These are phyloP conservation scores for Coecobrya sp. DNA, from an alignment of 2,888 invertebrate species.

Conservation along the genomic window DNA sequence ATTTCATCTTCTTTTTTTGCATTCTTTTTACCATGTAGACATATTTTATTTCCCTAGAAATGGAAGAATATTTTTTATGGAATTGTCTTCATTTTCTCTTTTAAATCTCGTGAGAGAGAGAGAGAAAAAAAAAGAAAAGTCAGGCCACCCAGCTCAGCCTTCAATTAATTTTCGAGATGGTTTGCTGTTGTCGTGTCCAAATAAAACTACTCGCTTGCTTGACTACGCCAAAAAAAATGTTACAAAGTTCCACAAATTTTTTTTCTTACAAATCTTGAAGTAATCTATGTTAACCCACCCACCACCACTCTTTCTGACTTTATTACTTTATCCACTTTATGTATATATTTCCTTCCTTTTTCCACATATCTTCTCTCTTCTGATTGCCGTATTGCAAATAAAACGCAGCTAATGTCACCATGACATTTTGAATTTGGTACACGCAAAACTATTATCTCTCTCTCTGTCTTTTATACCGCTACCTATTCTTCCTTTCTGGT, in stretches of 20 bases:
- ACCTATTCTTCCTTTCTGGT: background rate
- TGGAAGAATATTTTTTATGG: background rate
- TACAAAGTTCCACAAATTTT: background rate
- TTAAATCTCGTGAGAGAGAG: background rate
- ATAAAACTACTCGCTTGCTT: constrained; percentile 1
- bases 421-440: constrained; percentile 68
- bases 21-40: background rate
- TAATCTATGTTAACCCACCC: constrained; percentile 35
- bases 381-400: constrained; percentile 22
- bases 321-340: background rate
- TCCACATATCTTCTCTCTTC: background rate
- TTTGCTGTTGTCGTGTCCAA: constrained; percentile 51
- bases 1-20: background rate
- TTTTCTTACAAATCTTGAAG: background rate
- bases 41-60: background rate
- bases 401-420: constrained; percentile 73
- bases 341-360: background rate
- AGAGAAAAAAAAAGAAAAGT: constrained; percentile 22
- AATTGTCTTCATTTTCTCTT: constrained; percentile 1
- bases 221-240: constrained; percentile 17
- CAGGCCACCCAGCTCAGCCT: constrained; percentile 75
- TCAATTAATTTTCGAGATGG: constrained; percentile 76
- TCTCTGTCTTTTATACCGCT: background rate
- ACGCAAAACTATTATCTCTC: constrained; percentile 43
- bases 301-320: constrained; percentile 15